phyloP scores from a whole-genome alignment of 2,797 vertebrate genomes.

The Dendrocincla tyrannina region DNA sequence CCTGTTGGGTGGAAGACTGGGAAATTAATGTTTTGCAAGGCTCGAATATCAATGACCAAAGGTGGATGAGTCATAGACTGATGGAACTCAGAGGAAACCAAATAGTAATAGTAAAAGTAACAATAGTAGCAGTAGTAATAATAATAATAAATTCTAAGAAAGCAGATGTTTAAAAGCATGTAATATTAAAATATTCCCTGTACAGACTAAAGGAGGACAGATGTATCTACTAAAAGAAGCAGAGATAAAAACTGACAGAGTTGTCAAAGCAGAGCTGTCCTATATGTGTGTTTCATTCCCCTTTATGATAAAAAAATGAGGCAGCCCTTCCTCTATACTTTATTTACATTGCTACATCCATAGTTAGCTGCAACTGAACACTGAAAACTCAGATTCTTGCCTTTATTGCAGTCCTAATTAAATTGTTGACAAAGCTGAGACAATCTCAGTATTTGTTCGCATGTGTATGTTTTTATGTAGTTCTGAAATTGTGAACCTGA shows the following conservation, averaged over 20 bases:
- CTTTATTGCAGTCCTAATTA: constrained; percentile 22
- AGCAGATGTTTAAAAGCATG: not conserved
- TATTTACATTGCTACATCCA: not conserved
- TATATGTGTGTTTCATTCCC: not conserved
- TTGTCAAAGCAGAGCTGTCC: constrained; percentile 31
- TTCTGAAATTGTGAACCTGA: constrained; percentile 1
- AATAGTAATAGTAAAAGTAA: not conserved
- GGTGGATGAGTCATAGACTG: not conserved
- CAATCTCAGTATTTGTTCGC: not conserved
- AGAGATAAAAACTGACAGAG: constrained; percentile 1
- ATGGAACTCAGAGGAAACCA: not conserved
- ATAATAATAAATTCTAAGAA: not conserved
- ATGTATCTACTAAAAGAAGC: constrained; percentile 27
- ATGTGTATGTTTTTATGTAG: not conserved
- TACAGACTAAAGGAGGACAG: not conserved
- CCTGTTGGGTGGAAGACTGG: not conserved
- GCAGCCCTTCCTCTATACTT: not conserved
- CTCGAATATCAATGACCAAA: not conserved
- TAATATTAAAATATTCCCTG: not conserved
- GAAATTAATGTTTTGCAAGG: not conserved
- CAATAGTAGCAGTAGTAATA: not conserved
- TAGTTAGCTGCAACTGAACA: not conserved
- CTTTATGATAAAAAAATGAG: constrained; percentile 12
- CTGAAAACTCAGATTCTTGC: not conserved
- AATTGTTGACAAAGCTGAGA: constrained; percentile 34